Base-by-base conservation (phyloP, 2,797 vertebrate genomes). In the Hybognathus amarus region DNA sequence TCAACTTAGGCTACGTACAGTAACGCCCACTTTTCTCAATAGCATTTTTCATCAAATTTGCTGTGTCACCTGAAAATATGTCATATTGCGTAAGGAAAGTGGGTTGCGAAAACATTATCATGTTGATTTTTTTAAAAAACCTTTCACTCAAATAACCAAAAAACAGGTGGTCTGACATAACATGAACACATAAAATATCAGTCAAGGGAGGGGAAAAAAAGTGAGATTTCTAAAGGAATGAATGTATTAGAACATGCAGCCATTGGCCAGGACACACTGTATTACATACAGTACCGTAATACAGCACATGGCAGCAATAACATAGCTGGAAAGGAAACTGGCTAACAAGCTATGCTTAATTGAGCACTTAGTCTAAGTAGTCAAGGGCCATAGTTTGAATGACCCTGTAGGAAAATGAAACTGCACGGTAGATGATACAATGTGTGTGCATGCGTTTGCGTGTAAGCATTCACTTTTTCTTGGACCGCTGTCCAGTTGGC, bases 311-410 rank as follows among this genome's bases (percentile, higher is more conserved):
- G 94, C 93, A 94, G 88, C 90, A 93, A 94, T 94, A 93, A 94
- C 88, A 92, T 86, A 91, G 91, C 81, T 86, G 90, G 89, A 88
- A 91, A 86, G 91, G 88, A 94, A 93, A 93, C 94, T 89, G 88
- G 90, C 91, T 91, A 94, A 92, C 92, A 93, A 92, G 92, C 92
- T 90, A 89, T 88, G 92, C 89, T 92, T 94, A 94, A 95, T 94
- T 93, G 92, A 94, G 92, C 92, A 91, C 92, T 94, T 93, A 92
- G 89, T 87, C 91, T 94, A 94, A 93, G 92, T 93, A 93, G 93
- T 93, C 89, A 92, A 88, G 90, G 93, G 89, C 91, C 89, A 91
- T 87, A 89, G 86, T 89, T 79, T 90, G 89, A 92, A 83, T 92
- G 93, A 93, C 93, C 93, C 86, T 85, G 90, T 88, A 89, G 87